Percentiles rank a stretch among this genome's conserved stretches.
Conservation (phyloP, 2,113 vertebrate genomes). For the Hydropotes inermis region DNA sequence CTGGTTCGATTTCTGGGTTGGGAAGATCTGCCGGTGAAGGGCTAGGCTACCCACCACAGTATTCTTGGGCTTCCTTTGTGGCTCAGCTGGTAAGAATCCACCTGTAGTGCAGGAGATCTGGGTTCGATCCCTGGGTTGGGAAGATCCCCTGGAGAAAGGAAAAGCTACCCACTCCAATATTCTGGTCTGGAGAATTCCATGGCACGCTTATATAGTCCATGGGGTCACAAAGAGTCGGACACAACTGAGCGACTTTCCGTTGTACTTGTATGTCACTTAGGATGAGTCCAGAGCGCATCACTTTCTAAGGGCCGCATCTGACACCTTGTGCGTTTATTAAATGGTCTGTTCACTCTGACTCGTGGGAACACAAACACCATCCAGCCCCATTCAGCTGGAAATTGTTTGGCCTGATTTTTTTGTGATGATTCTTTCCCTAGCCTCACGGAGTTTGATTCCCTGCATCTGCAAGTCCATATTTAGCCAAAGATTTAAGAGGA, state of each 20-base stretch:
- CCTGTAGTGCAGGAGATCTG: neutral
- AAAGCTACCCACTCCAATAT: neutral
- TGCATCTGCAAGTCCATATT: neutral
- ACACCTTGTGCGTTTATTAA: neutral
- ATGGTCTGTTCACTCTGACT: neutral
- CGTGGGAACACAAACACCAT: neutral
- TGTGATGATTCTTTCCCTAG: neutral
- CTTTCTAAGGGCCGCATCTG: neutral
- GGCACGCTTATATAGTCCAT: neutral
- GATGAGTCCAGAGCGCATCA: neutral
- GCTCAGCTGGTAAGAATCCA: neutral
- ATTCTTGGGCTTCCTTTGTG: neutral
- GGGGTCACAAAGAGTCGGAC: neutral
- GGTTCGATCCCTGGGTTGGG: neutral
- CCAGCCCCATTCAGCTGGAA: neutral
- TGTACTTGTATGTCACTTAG: neutral
- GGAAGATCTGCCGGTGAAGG: neutral
- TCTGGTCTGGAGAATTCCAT: neutral
- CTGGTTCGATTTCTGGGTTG: neutral
- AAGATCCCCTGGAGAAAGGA: neutral
- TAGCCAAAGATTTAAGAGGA: neutral
- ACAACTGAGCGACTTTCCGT: rapidly evolving
- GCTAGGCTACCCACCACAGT: neutral
- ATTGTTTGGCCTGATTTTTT: neutral
- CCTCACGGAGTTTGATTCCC: neutral